Evolutionary conservation across 2,113 vertebrate genomes (phyloP), one percentile per base, ranked within the genome.

Genomic region (Halichoerus grypus): DNA sequence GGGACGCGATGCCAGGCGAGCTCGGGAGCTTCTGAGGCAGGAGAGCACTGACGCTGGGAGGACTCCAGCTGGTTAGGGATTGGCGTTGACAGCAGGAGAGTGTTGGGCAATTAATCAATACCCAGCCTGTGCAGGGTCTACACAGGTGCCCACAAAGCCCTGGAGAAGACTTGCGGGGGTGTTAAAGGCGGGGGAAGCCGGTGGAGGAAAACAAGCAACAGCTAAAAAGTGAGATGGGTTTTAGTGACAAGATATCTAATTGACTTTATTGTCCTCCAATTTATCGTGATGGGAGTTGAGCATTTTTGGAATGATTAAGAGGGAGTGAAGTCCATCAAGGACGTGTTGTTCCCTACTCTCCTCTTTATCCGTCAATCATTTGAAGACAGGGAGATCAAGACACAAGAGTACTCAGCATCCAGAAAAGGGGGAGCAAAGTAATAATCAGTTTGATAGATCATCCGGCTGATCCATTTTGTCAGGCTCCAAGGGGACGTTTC

Each of bases 381-480:
- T 0, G 4, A 14, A 18, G 15, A 39, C 3, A 24, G 26, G 59
- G 16, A 22, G n/a, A 8, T 16, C 0, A 6, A 36, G 16, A 10
- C 10, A 10, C 18, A n/a, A 28, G 57, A 63, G 6, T 24, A 12
- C 11, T 13, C 1, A 1, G 1, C 0, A 0, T 21, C 0, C 3
- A 4, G 57, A 42, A n/a, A 8, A 7, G 18, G 12, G 12, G 33
- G 4, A 0, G 0, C 11, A 3, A 39, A 2, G 7, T 19, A 1
- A n/a, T 1, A 5, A 33, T 16, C 49, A 33, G 7, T 6, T 26
- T 3, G 77, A 21, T 24, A 39, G 31, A 19, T 24, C 4, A 0
- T 2, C 55, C 3, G 16, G 12, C 5, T 7, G 71, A 5, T 9
- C 0, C 0, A 1, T 33, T 42, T 2, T 21, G 8, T 24, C 39